phyloP scores from a whole-genome alignment of 2,797 vertebrate species.

The Phalanger gymnotis region DNA sequence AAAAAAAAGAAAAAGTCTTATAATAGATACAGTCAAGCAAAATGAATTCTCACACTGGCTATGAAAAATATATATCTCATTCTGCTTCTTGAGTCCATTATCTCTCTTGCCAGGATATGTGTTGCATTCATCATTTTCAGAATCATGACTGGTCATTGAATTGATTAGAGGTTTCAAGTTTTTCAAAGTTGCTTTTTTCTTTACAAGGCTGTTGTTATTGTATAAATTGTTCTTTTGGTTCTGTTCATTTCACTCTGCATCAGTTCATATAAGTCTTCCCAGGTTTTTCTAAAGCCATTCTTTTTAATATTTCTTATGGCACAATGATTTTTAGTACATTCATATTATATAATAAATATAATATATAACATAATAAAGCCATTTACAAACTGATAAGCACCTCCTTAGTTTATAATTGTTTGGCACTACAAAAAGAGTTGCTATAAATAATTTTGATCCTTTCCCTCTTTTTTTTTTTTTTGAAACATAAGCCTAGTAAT shows the following conservation, averaged over 20 bases:
- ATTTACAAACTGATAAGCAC: background rate
- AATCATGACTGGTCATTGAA: background rate
- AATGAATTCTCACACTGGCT: background rate
- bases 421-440: background rate
- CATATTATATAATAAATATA: background rate
- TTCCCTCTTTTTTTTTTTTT: background rate
- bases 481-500: background rate
- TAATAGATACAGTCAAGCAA: background rate
- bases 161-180: background rate
- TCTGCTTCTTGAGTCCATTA: background rate
- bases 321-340: background rate
- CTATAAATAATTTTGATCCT: background rate
- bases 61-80: background rate
- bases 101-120: background rate
- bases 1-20: background rate
- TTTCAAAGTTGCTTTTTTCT: background rate
- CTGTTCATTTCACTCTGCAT: background rate
- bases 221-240: background rate
- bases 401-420: background rate
- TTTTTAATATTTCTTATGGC: background rate
- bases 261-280: background rate
- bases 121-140: background rate
- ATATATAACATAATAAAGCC: background rate
- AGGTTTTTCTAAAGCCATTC: background rate
- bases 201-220: background rate